A percentile compares a stretch with the other conserved stretches of the same genome.
Evolutionary conservation across 2,888 invertebrate species (phyloP).

Genomic region (Yponomeuta sedellus): DNA sequence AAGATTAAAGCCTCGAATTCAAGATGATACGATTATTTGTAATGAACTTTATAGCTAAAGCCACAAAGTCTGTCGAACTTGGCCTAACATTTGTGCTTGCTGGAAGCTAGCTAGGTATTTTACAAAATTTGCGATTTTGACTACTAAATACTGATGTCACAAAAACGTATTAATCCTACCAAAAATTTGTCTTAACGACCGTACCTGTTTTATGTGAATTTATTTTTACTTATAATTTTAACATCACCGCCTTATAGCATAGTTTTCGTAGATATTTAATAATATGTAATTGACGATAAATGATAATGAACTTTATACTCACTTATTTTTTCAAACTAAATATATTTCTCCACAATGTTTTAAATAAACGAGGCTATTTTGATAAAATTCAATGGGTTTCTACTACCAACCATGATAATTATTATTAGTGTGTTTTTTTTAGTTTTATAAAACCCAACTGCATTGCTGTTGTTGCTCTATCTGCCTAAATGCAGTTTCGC

Average conservation of each 20-base stretch:
- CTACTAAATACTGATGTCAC: neutral
- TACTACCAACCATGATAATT: neutral
- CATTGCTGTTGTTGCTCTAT: neutral
- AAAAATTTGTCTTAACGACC: neutral
- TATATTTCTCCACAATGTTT: constrained; percentile 4
- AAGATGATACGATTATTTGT: too few relatives aligned
- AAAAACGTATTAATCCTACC: constrained; percentile 3
- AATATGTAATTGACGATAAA: neutral
- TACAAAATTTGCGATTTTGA: too few relatives aligned
- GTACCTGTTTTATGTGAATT: constrained; percentile 4
- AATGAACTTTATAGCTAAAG: too few relatives aligned
- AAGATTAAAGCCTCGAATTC: neutral
- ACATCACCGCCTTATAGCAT: neutral
- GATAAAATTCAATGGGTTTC: constrained; percentile 8
- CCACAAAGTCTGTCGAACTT: too few relatives aligned
- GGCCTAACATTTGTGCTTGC: too few relatives aligned
- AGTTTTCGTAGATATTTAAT: constrained; percentile 4
- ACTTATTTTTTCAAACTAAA: too few relatives aligned
- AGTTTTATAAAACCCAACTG: neutral
- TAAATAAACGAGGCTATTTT: constrained; percentile 29
- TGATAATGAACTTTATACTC: constrained; percentile 10
- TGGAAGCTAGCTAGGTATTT: too few relatives aligned
- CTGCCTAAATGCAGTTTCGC: too few relatives aligned
- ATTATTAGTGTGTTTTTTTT: neutral
- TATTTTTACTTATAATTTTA: neutral